These are phyloP conservation scores for Streptopelia turtur DNA, from an alignment of 2,797 vertebrate species.

Conservation along the genomic window DNA sequence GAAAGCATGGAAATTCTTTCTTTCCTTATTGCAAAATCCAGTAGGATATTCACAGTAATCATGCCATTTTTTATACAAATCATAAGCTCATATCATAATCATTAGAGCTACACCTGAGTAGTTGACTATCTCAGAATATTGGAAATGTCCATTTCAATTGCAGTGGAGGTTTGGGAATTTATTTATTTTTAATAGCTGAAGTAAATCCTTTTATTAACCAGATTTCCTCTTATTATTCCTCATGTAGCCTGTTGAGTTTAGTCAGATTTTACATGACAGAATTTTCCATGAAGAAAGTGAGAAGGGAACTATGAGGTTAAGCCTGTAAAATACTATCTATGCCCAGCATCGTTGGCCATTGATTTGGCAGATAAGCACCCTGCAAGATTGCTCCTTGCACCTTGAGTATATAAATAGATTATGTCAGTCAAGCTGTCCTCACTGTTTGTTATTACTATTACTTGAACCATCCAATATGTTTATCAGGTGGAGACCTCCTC, in stretches of 20 bases:
- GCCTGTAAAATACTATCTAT: slow-evolving; percentile 13
- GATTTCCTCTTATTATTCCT: slow-evolving; percentile 57
- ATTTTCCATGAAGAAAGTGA: slow-evolving; percentile 27
- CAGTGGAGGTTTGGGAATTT: slow-evolving; percentile 17
- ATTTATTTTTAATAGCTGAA: slow-evolving; percentile 55
- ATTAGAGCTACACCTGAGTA: slow-evolving; percentile 38
- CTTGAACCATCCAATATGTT: neutral
- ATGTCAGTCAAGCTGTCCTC: slow-evolving; percentile 9
- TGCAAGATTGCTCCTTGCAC: slow-evolving; percentile 4
- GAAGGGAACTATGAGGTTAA: slow-evolving; percentile 9
- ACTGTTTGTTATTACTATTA: slow-evolving; percentile 17
- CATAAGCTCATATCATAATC: slow-evolving; percentile 38
- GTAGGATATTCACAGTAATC: slow-evolving; percentile 69
- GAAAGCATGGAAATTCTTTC: slow-evolving; percentile 63
- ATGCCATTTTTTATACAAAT: slow-evolving; percentile 57
- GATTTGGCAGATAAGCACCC: slow-evolving; percentile 15
- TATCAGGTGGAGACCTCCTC: neutral
- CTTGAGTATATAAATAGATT: slow-evolving; percentile 25
- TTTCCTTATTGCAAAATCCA: slow-evolving; percentile 69
- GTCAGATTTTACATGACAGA: slow-evolving; percentile 37
- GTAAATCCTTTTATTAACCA: slow-evolving; percentile 61
- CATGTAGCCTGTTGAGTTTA: slow-evolving; percentile 46
- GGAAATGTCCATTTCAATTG: slow-evolving; percentile 57
- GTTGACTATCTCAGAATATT: slow-evolving; percentile 36
- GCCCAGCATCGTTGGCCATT: neutral